Conservation (phyloP, 2,888 invertebrate species). For the Andrena haemorrhoa region DNA sequence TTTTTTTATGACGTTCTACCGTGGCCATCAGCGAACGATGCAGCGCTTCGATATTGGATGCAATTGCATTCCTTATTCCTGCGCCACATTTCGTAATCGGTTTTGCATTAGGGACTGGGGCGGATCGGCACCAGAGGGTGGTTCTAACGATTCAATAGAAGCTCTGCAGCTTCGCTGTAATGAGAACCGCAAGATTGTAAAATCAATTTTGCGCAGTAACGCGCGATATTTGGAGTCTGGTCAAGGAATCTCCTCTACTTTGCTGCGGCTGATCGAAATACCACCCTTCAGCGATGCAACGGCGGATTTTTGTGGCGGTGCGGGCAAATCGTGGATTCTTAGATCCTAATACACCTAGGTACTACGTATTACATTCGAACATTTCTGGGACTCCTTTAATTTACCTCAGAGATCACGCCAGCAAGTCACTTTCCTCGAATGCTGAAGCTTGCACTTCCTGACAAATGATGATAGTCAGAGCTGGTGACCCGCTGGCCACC, state of each 20-base stretch:
- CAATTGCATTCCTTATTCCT: constrained; percentile 38
- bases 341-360: background rate
- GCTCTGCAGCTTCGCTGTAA: constrained; percentile 25
- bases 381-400: too few relatives aligned
- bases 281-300: background rate
- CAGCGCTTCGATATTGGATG: constrained; percentile 20
- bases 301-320: background rate
- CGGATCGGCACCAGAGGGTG: constrained; percentile 3
- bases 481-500: constrained; percentile 10
- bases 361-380: too few relatives aligned
- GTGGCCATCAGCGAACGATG: constrained; percentile 7
- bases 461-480: constrained; percentile 22
- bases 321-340: background rate
- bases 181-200: constrained; percentile 51
- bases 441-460: constrained; percentile 1
- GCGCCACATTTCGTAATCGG: constrained; percentile 49
- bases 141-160: constrained; percentile 23
- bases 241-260: constrained; percentile 36
- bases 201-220: constrained; percentile 44
- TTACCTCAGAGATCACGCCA: too few relatives aligned
- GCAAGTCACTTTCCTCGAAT: too few relatives aligned
- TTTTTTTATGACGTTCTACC: background rate
- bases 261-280: constrained; percentile 33
- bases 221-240: constrained; percentile 22
- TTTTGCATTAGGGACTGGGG: constrained; percentile 54